phyloP scores from a whole-genome alignment of 2,113 vertebrate genomes.

The Neopipo cinnamomea region DNA sequence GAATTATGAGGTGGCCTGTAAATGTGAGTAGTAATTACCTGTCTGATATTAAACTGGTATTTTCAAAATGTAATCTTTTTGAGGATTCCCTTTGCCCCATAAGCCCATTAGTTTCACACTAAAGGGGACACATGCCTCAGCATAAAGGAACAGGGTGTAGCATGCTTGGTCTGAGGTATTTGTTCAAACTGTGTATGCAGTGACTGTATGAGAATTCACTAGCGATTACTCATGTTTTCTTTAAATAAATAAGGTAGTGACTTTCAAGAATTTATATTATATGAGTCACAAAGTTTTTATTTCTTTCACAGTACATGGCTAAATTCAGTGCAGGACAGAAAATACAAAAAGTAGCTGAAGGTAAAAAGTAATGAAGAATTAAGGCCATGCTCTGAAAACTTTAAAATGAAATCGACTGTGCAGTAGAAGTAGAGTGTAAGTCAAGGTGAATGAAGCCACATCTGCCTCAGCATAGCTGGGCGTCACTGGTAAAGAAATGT shows the following conservation, averaged over 20 bases:
- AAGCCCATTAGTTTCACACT: slow-evolving; percentile 33
- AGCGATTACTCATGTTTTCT: slow-evolving; percentile 59
- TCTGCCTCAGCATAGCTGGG: not conserved
- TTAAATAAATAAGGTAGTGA: slow-evolving; percentile 55
- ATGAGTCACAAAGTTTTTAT: slow-evolving; percentile 64
- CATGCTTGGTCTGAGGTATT: slow-evolving; percentile 40
- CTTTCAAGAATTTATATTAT: slow-evolving; percentile 52
- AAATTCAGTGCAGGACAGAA: slow-evolving; percentile 1
- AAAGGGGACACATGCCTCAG: slow-evolving; percentile 18
- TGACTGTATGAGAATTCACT: slow-evolving; percentile 29
- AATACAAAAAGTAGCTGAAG: not conserved
- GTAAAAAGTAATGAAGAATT: not conserved
- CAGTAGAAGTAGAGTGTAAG: not conserved
- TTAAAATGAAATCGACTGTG: not conserved
- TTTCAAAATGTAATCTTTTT: slow-evolving; percentile 33
- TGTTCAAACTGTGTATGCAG: slow-evolving; percentile 37
- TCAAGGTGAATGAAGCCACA: not conserved
- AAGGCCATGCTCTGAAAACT: not conserved
- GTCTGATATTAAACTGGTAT: slow-evolving; percentile 34
- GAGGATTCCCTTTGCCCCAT: slow-evolving; percentile 11
- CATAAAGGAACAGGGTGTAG: slow-evolving; percentile 47
- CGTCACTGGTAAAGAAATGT: not conserved
- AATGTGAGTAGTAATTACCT: slow-evolving; percentile 25
- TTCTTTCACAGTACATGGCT: slow-evolving; percentile 4
- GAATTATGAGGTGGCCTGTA: slow-evolving; percentile 19